Evolutionary conservation across 2,888 invertebrate species (phyloP).

Genomic region (Boloria selene): DNA sequence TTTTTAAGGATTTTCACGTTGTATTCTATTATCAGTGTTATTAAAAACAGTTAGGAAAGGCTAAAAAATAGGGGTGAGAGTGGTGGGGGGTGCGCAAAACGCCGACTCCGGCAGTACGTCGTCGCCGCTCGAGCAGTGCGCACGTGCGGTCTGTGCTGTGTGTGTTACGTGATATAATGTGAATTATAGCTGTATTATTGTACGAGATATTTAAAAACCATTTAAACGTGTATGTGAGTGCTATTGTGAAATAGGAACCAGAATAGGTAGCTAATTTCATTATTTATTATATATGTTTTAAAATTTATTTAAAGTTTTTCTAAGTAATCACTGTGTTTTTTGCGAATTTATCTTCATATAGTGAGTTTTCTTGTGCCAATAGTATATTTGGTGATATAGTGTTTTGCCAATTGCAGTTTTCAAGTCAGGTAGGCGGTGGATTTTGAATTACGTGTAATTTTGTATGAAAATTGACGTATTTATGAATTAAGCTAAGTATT

Average conservation of each 20-base stretch:
- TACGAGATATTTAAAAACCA: not conserved
- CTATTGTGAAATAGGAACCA: not conserved
- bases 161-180: constrained; percentile 38
- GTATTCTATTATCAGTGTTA: not conserved
- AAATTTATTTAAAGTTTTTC: constrained; percentile 5
- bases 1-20: too few relatives aligned
- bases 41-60: constrained; percentile 21
- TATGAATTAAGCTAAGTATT: too few relatives aligned
- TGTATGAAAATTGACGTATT: not conserved
- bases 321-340: not conserved
- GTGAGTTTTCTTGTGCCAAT: constrained; percentile 5
- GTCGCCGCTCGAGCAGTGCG: constrained; percentile 47
- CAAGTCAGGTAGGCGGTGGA: constrained; percentile 1
- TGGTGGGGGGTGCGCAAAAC: constrained; percentile 48
- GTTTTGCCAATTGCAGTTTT: not conserved
- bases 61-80: constrained; percentile 38
- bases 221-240: constrained; percentile 5
- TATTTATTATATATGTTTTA: not conserved
- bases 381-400: not conserved
- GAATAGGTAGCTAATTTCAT: not conserved
- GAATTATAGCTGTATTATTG: not conserved
- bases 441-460: not conserved
- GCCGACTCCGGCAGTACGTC: constrained; percentile 66
- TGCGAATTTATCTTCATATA: not conserved
- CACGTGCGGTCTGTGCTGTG: constrained; percentile 43